Evolutionary conservation across 2,888 invertebrate species (phyloP), one percentile per base, ranked within the genome.

Genomic region (Macrophya annulata): DNA sequence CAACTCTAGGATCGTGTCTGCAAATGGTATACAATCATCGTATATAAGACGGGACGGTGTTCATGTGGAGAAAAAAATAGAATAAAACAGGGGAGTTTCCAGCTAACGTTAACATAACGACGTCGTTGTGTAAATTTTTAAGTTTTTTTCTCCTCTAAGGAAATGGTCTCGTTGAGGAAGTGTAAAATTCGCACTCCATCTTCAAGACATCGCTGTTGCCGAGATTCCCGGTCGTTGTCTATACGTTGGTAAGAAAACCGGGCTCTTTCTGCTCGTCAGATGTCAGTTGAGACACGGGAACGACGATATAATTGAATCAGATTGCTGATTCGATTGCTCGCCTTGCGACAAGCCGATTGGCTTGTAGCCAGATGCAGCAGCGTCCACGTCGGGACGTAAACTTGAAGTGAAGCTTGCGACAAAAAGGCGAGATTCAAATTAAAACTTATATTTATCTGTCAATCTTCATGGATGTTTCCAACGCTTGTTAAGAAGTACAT

Each of bases 341-440:
- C 81, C 43, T 81, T 43, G 81, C 81, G 62, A 81, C 81, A 43
- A 62, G 43, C 59, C 62, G 81, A 62, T 81, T 81, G 81, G 81
- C 62, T 62, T 17, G 37, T 43, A 62, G 81, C 81, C 81, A 59
- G 76, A 77, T 48, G 76, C 55, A 51, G 51, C 51, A 51, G 48
- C 74, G 74, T 31, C 37, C 12, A 10, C 62, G 25, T 25, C 9
- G 5, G 15, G 21, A 25, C 25, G 74, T 17, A 76, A 76, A 51
- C 51, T 76, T 51, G 25, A 51, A 12, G 76, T 40, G 51, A 51
- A 77, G 37, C 76, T 77, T 55, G 76, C 48, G 51, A 77, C 31
- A 77, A 37, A 51, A 77, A 77, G 51, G 40, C 31, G 17, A 31
- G 31, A 45, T 45, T 77, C 4, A 31, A 55, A 77, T 51, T 55